These are phyloP conservation scores for Urechis unicinctus DNA, from an alignment of 2,888 invertebrate species.

Conservation along the genomic window DNA sequence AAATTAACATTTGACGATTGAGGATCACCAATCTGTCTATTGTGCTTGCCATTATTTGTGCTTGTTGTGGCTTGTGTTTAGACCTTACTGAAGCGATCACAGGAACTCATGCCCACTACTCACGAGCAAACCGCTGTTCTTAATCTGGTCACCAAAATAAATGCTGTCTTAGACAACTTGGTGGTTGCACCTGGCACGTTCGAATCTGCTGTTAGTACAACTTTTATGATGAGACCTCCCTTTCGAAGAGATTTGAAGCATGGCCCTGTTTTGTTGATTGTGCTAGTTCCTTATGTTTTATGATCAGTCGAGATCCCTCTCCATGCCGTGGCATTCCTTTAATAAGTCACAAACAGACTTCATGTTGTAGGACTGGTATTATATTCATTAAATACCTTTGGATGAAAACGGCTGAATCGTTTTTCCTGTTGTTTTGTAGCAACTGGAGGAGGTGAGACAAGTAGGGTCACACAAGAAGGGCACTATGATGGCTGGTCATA, in stretches of 20 bases:
- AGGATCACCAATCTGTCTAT: too few relatives aligned
- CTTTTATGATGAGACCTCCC: too few relatives aligned
- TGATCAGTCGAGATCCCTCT: too few relatives aligned
- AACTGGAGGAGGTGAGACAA: conserved; percentile 79
- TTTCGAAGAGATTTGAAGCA: too few relatives aligned
- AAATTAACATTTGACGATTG: too few relatives aligned
- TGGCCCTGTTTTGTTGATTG: too few relatives aligned
- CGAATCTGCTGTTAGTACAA: conserved; percentile 81
- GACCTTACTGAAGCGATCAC: conserved; percentile 85
- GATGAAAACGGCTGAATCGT: neutral
- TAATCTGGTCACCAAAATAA: conserved; percentile 91
- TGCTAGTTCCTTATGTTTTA: too few relatives aligned
- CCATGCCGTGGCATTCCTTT: neutral
- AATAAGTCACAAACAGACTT: neutral
- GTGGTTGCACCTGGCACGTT: conserved; percentile 90
- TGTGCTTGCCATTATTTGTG: too few relatives aligned
- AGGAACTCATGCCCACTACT: conserved; percentile 83
- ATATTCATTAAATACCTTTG: too few relatives aligned
- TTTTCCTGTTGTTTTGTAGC: conserved; percentile 8
- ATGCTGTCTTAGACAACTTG: conserved; percentile 85
- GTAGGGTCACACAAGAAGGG: conserved; percentile 98
- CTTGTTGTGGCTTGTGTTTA: conserved; percentile 39
- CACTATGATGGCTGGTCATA: conserved; percentile 91
- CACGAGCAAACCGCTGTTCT: conserved; percentile 86
- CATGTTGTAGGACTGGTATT: too few relatives aligned